A percentile compares a stretch with the other conserved stretches of the same genome.
Conservation (phyloP, 2,888 invertebrate species). For the Ophion ellenae region DNA sequence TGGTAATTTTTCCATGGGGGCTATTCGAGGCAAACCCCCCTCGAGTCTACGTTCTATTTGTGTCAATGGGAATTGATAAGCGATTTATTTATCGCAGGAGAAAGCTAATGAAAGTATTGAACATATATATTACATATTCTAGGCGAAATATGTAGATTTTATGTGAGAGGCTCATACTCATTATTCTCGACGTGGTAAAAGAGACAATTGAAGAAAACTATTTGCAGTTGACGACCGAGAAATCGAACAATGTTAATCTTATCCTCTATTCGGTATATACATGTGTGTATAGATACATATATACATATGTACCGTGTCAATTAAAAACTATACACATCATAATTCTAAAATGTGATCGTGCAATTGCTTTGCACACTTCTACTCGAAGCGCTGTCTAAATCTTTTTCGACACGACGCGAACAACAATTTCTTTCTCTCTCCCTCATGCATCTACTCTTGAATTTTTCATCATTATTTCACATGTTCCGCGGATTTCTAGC, state of each 20-base stretch:
- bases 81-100: constrained; percentile 37
- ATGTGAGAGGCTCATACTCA: constrained; percentile 46
- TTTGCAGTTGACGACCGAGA: constrained; percentile 41
- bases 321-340: constrained; percentile 74
- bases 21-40: constrained; percentile 29
- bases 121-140: constrained; percentile 49
- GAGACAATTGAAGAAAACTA: constrained; percentile 9
- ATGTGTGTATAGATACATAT: constrained; percentile 24
- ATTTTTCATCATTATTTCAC: constrained; percentile 73
- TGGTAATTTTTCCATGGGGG: constrained; percentile 32
- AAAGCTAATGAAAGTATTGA: constrained; percentile 63
- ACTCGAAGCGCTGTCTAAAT: constrained; percentile 51
- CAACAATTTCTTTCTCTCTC: constrained; percentile 58
- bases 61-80: constrained; percentile 52
- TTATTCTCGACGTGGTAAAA: constrained; percentile 23
- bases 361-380: constrained; percentile 74
- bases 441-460: constrained; percentile 58
- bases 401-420: constrained; percentile 53
- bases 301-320: constrained; percentile 74
- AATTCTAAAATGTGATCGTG: constrained; percentile 78
- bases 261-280: constrained; percentile 51
- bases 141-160: constrained; percentile 55
- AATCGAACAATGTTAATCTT: constrained; percentile 29
- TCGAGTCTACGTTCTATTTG: constrained; percentile 14
- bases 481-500: constrained; percentile 57